These are phyloP conservation scores for Plagodis pulveraria DNA, from an alignment of 2,888 invertebrate species.

Conservation along the genomic window DNA sequence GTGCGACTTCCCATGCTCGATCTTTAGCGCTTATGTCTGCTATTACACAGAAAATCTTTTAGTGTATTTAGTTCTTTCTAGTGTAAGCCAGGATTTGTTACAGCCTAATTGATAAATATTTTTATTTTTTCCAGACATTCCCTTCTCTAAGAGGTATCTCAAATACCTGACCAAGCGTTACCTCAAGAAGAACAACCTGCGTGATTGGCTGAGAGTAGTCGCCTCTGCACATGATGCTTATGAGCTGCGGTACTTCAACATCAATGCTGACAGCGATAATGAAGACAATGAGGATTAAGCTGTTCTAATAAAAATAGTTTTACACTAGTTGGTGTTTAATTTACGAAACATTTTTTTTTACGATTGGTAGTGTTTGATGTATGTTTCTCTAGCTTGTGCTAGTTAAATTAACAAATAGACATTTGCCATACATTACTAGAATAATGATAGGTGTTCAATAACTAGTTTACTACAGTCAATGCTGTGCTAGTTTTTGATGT, in stretches of 20 bases:
- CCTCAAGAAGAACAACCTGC: conserved; percentile 99
- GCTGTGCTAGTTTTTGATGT: too few relatives aligned
- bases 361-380: too few relatives aligned
- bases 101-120: neutral
- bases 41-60: too few relatives aligned
- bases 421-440: too few relatives aligned
- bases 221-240: conserved; percentile 98
- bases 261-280: conserved; percentile 89
- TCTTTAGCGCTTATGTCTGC: too few relatives aligned
- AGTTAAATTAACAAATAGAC: too few relatives aligned
- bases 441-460: too few relatives aligned
- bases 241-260: conserved; percentile 99
- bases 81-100: too few relatives aligned
- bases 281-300: conserved; percentile 95
- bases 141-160: conserved; percentile 94
- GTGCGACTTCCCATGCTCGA: too few relatives aligned
- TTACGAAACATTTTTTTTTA: neutral
- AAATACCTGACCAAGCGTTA: conserved; percentile 99
- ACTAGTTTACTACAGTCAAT: too few relatives aligned
- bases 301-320: conserved; percentile 73
- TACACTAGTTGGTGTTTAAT: conserved; percentile 60
- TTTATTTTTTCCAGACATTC: conserved; percentile 77
- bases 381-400: too few relatives aligned
- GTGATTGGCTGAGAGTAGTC: conserved; percentile 99
- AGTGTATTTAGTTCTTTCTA: too few relatives aligned